phyloP scores from a whole-genome alignment of 2,888 invertebrate genomes.

The Oasisia sp. region DNA sequence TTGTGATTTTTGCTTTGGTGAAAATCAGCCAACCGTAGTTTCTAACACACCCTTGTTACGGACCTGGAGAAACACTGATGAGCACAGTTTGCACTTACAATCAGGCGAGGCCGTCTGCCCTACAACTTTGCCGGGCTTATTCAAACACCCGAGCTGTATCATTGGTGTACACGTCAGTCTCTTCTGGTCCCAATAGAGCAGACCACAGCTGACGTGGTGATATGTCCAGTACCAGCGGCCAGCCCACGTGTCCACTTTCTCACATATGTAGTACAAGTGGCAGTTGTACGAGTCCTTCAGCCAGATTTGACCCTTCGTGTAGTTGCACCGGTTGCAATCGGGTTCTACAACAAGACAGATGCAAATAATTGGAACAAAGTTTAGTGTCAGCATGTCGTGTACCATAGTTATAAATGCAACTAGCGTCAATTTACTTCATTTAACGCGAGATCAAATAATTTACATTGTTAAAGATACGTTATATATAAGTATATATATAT shows the following conservation, averaged over 20 bases:
- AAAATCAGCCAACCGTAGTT: too few species aligned
- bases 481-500: too few species aligned
- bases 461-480: too few species aligned
- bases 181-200: neutral
- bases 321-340: neutral
- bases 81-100: neutral
- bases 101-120: neutral
- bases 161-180: neutral
- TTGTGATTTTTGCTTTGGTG: too few species aligned
- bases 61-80: neutral
- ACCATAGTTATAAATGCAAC: too few species aligned
- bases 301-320: neutral
- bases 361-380: too few species aligned
- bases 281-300: neutral
- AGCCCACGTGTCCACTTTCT: neutral
- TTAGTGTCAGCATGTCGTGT: too few species aligned
- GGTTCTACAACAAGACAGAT: neutral
- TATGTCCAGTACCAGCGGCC: neutral
- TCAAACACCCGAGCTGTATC: neutral
- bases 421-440: too few species aligned
- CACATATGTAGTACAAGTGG: neutral
- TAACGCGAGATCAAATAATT: too few species aligned
- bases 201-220: constrained; percentile 6
- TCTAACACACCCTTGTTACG: neutral
- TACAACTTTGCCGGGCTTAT: neutral